Base-by-base conservation (phyloP, 2,113 vertebrate genomes). In the Murina feae region DNA sequence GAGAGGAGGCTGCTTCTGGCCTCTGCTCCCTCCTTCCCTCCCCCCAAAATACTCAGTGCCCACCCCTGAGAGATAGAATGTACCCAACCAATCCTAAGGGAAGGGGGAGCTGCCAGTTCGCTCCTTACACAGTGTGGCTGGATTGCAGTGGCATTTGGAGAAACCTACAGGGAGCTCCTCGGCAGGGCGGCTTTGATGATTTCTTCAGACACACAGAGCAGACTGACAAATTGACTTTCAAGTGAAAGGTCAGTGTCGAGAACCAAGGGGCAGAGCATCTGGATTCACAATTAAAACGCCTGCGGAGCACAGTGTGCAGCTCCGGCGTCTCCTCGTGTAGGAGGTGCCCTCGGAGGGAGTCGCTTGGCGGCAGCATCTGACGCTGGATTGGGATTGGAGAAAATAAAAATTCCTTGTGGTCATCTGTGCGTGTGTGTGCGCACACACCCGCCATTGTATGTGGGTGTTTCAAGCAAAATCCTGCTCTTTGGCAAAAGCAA, bases 161-260 rank as follows among this genome's bases (percentile, higher is more conserved):
- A 91, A 97, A 53, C 90, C 81, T 94, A 84, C 39, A 66, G 96
- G 96, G 96, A 97, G 91, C 32, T 49, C 94, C 96, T 96, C 81
- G 12, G 76, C 97, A 90, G 95, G 96, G 82, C 53, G n/a, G 95
- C 98, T 98, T 98, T 98, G 98, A 98, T 98, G 97, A 94, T 97
- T 98, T 98, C 98, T 97, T 98, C 98, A 98, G 98, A 98, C 96
- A 79, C 94, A 88, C 32, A 83, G 97, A 97, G 97, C 80, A 98
- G 98, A 98, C 97, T 98, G 98, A 98, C 98, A 98, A 98, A 98
- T 97, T 94, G 98, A 98, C 97, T 98, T 98, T 96, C 97, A 96
- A 98, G 98, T 89, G 97, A 98, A 98, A 98, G 98, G 98, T 98
- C 98, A 98, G 95, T 88, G 93, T 93, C 32, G 96, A 97, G 97